Base-by-base conservation (phyloP, 2,113 vertebrate species). In the Pseudonaja textilis region DNA sequence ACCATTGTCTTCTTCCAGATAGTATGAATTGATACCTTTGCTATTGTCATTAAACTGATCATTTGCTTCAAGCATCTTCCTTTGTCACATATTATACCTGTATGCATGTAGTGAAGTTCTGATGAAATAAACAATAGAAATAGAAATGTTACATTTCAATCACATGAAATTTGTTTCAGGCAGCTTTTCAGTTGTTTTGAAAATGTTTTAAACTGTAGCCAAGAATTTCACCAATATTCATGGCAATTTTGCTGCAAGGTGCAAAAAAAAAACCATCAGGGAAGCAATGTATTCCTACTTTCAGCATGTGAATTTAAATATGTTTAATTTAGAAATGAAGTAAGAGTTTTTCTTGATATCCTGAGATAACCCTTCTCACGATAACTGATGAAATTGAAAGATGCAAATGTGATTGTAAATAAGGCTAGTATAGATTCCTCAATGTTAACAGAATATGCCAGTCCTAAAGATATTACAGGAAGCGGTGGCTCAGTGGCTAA, bases 101-200 rank as follows among this genome's bases (percentile, higher is more conserved):
- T 93, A 91, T 74, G 69, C 18, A 1, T 22, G 1, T 3, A n/a
- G 85, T 56, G 57, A 61, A 88, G 29, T 89, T 85, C 87, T 87
- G 61, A 91, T 92, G 5, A 91, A 45, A 93, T 92, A 93, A 47
- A 39, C 42, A 86, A 86, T 47, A 69, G 39, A 54, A 34, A 91
- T 26, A 8, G 29, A 90, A 90, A 91, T 94, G 92, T 29, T 85
- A 61, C 61, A 90, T 86, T 93, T 57, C 89, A 87, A 89, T 93
- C 94, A 92, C 29, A 23, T 85, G 64, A 95, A 92, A 89, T 52
- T 92, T 94, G 93, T 69, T 54, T n/a, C 22, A n/a, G 2, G 42
- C 52, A 89, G 93, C 61, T 69, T 85, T 47, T 87, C 22, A 34
- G 89, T 95, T n/a, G 22, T 93, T 95, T 94, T 92, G 42, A 93